These are phyloP conservation scores for Colletes latitarsis DNA, from an alignment of 1,140 invertebrate species.

Conservation along the genomic window DNA sequence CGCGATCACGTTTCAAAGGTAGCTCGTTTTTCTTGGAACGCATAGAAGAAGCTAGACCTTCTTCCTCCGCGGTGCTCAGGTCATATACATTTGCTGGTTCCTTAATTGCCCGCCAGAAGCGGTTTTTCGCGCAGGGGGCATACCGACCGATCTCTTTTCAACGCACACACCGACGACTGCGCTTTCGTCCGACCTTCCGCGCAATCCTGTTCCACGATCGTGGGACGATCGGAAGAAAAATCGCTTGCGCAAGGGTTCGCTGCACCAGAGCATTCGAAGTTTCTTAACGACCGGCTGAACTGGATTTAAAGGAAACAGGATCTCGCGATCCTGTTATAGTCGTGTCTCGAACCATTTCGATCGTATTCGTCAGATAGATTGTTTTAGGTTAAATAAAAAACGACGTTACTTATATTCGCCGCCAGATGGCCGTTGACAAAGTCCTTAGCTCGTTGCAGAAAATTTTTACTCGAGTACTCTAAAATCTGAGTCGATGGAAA, in stretches of 20 bases:
- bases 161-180: background rate
- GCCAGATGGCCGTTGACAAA: too few relatives aligned
- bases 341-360: background rate
- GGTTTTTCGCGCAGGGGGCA: slow-evolving; percentile 13
- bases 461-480: too few relatives aligned
- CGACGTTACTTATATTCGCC: background rate
- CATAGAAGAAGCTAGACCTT: slow-evolving; percentile 34
- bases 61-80: slow-evolving; percentile 21
- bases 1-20: slow-evolving; percentile 22
- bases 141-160: slow-evolving; percentile 16
- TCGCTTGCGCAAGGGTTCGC: slow-evolving; percentile 27
- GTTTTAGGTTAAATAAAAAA: background rate
- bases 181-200: slow-evolving; percentile 25
- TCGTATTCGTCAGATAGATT: background rate
- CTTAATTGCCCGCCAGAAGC: slow-evolving; percentile 39
- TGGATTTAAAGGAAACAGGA: slow-evolving; percentile 29
- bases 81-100: slow-evolving; percentile 33
- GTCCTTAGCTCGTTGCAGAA: too few relatives aligned
- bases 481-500: too few relatives aligned
- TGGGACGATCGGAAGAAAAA: slow-evolving; percentile 33
- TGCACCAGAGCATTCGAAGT: slow-evolving; percentile 14
- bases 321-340: slow-evolving; percentile 21
- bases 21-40: slow-evolving; percentile 34
- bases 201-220: slow-evolving; percentile 39
- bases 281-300: slow-evolving; percentile 31